Evolutionary conservation across 2,797 vertebrate genomes (phyloP).

Genomic region (Hippopotamyrus pictus): DNA sequence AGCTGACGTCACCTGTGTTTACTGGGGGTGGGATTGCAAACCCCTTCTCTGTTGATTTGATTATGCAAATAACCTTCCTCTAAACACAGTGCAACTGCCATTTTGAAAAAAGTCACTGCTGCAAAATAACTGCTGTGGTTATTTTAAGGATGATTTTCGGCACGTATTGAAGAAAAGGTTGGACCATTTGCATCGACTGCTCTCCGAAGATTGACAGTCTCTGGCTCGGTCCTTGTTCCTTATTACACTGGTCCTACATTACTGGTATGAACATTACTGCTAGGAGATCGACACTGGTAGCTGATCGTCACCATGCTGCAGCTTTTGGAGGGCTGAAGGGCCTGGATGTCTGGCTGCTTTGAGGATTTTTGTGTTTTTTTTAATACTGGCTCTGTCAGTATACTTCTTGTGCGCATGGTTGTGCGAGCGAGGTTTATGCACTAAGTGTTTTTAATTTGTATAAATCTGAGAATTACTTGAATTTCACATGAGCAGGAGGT

Average conservation of each 20-base stretch:
- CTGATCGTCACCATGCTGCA: not conserved
- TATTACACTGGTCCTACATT: not conserved
- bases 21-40: not conserved
- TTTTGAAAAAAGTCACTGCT: not conserved
- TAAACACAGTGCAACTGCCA: not conserved
- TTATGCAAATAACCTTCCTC: not conserved
- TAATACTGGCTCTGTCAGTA: not conserved
- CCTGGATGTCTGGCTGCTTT: not conserved
- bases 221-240: not conserved
- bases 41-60: not conserved
- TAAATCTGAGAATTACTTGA: not conserved
- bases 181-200: constrained; percentile 56
- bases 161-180: constrained; percentile 60
- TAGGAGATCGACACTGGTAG: not conserved
- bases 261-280: not conserved
- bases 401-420: not conserved
- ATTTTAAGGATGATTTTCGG: constrained; percentile 66
- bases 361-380: not conserved
- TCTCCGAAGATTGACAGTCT: constrained; percentile 53
- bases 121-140: constrained; percentile 15
- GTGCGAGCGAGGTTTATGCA: not conserved
- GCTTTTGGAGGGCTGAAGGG: not conserved
- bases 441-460: not conserved
- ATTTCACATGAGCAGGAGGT: not conserved
- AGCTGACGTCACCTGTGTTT: not conserved